Conservation (phyloP, 37 sponge, comb jelly and placozoan genomes). For the Amphimedon queenslandica region DNA sequence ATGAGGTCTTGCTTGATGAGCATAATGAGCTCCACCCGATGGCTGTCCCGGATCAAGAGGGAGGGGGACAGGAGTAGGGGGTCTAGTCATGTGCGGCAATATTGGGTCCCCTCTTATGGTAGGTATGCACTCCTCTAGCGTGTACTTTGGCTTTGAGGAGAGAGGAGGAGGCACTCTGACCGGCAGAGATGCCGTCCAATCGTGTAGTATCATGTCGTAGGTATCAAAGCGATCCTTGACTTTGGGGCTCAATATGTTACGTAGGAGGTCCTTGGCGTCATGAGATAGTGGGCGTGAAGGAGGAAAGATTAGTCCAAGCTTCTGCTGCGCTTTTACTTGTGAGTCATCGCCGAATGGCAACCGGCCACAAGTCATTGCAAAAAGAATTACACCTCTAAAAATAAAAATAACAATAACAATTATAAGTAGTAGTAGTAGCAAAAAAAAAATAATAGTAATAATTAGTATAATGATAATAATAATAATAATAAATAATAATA, state of each 20-base stretch:
- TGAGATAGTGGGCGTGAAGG: not conserved
- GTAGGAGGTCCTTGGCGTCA: conserved; percentile 32
- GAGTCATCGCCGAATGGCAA: conserved; percentile 89
- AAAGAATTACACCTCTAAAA: conserved; percentile 80
- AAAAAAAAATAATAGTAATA: no score
- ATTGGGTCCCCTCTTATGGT: no score
- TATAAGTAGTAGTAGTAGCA: no score
- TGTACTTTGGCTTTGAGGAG: conserved; percentile 30
- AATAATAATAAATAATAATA: no score
- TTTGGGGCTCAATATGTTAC: conserved; percentile 13
- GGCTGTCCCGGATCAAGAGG: no score
- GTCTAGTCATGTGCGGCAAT: no score
- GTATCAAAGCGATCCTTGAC: conserved; percentile 1
- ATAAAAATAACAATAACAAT: no score
- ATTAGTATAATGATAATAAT: no score
- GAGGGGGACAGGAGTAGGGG: no score
- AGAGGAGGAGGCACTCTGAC: conserved; percentile 14
- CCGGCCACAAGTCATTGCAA: conserved; percentile 88
- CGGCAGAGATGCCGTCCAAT: conserved; percentile 23
- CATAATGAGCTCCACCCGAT: no score
- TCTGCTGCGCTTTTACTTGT: conserved; percentile 40
- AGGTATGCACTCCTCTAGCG: conserved; percentile 21
- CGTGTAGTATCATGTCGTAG: conserved; percentile 2
- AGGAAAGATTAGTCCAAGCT: conserved; percentile 15
- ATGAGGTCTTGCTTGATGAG: no score